phyloP scores from a whole-genome alignment of 2,113 vertebrate species.

The Ornithorhynchus anatinus region DNA sequence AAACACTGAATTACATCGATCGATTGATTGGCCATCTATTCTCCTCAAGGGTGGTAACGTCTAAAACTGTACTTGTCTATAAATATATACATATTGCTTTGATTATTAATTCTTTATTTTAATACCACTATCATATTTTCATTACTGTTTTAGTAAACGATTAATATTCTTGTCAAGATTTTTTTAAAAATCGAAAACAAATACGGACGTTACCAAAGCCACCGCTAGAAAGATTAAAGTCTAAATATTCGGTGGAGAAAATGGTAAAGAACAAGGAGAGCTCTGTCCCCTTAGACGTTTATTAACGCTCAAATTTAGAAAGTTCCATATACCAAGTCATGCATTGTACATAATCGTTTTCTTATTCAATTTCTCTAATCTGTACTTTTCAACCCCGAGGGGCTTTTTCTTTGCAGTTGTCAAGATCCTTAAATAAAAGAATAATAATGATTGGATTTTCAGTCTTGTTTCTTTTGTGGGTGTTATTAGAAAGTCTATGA shows the following conservation, averaged over 20 bases:
- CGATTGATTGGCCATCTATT: too few species aligned
- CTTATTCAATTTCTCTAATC: slow-evolving; percentile 32
- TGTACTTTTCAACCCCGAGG: neutral
- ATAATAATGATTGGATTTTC: slow-evolving; percentile 18
- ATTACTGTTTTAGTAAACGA: too few species aligned
- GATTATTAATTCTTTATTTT: too few species aligned
- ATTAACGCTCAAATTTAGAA: slow-evolving; percentile 14
- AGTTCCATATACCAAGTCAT: neutral
- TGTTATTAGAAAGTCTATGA: too few species aligned
- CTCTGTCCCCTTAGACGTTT: neutral
- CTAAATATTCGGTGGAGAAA: neutral
- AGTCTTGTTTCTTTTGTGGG: neutral
- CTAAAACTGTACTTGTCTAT: too few species aligned
- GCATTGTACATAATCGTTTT: neutral
- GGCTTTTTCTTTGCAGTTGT: neutral
- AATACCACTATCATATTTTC: too few species aligned
- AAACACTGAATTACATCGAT: too few species aligned
- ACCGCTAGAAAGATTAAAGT: neutral
- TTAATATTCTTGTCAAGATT: too few species aligned
- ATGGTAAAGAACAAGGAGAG: neutral
- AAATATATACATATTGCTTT: too few species aligned
- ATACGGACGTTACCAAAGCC: neutral
- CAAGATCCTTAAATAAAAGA: slow-evolving; percentile 35
- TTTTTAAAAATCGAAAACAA: neutral
- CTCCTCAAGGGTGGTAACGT: too few species aligned